Percentiles rank a stretch among this genome's conserved stretches.
Evolutionary conservation across 2,888 invertebrate species (phyloP).

Genomic region (Drosophila putrida): DNA sequence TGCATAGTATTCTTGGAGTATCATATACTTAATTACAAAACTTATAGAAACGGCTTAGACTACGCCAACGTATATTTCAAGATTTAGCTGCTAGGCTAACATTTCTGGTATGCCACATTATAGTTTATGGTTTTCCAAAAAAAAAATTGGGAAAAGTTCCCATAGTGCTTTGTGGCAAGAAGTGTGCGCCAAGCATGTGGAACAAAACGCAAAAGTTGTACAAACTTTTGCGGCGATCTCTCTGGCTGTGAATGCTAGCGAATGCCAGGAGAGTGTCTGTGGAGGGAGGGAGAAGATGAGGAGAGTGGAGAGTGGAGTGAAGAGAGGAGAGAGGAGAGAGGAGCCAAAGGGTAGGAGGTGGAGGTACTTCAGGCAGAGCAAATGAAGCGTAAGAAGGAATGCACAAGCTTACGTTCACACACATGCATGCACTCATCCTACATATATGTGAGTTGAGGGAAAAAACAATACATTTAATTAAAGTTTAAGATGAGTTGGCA

Average conservation of each 20-base stretch:
- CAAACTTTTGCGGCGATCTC: slow-evolving; percentile 80
- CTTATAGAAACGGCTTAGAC: no score
- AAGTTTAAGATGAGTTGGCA: slow-evolving; percentile 77
- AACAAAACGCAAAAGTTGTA: slow-evolving; percentile 76
- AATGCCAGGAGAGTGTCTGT: slow-evolving; percentile 13
- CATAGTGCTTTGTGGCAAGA: slow-evolving; percentile 43
- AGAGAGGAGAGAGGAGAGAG: not conserved
- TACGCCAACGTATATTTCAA: no score
- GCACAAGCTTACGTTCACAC: slow-evolving; percentile 24
- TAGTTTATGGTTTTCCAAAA: no score
- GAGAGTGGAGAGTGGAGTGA: no score
- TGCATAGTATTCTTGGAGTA: no score
- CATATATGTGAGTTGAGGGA: slow-evolving; percentile 18
- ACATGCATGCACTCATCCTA: slow-evolving; percentile 7
- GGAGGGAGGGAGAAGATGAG: not conserved
- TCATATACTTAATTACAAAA: no score
- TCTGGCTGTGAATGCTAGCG: slow-evolving; percentile 42
- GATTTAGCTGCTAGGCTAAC: no score
- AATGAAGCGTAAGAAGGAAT: slow-evolving; percentile 71
- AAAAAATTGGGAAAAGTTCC: no score
- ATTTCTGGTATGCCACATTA: no score
- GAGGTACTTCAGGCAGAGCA: slow-evolving; percentile 41
- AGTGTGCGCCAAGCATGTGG: slow-evolving; percentile 78
- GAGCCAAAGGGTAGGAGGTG: not conserved
- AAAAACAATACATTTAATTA: slow-evolving; percentile 81